phyloP scores from a whole-genome alignment of 2,888 invertebrate species.

The Panopea generosa region DNA sequence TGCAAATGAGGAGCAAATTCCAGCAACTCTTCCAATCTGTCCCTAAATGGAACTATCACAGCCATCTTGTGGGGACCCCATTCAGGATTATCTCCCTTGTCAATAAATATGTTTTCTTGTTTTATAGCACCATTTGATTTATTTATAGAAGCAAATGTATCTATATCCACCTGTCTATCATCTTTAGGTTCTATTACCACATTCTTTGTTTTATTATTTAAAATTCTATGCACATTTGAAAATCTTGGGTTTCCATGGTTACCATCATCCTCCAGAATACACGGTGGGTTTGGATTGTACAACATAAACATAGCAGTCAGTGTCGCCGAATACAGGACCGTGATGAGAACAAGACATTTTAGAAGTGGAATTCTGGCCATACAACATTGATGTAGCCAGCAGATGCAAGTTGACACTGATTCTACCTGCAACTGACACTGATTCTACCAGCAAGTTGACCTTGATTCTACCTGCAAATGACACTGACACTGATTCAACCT shows the following conservation, averaged over 20 bases:
- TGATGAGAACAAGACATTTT: constrained; percentile 47
- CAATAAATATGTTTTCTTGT: neutral
- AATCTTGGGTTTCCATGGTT: neutral
- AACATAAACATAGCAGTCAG: constrained; percentile 46
- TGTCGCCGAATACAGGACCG: constrained; percentile 40
- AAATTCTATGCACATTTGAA: neutral
- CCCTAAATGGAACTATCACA: constrained; percentile 96
- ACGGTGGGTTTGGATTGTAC: constrained; percentile 15
- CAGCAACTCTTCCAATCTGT: constrained; percentile 97
- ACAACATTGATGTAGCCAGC: no score
- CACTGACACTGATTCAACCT: no score
- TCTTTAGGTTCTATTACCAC: neutral
- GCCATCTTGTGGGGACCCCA: constrained; percentile 88
- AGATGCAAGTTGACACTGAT: no score
- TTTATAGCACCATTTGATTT: neutral
- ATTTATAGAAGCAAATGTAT: neutral
- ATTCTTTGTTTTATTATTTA: neutral
- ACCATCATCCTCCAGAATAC: constrained; percentile 16
- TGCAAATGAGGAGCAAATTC: constrained; percentile 96
- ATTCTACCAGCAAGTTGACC: no score
- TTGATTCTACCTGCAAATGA: no score
- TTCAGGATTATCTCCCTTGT: constrained; percentile 36
- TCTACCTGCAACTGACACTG: no score
- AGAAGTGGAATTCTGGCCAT: constrained; percentile 57
- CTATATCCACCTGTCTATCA: neutral